Evolutionary conservation across 2,113 vertebrate genomes (phyloP).

Genomic region (Pseudolaguvia tuberculata): DNA sequence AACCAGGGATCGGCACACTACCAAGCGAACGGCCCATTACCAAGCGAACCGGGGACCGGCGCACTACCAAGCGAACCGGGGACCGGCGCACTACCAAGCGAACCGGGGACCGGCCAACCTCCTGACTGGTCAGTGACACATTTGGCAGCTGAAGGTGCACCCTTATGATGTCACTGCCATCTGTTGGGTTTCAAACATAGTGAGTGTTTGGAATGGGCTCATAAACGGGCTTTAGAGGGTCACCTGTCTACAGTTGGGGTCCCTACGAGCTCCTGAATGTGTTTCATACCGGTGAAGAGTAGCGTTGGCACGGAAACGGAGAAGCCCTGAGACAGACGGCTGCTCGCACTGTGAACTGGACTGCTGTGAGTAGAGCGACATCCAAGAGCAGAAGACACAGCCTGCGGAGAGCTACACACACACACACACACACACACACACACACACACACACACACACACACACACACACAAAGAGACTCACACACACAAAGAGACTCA

Average conservation of each 20-base stretch:
- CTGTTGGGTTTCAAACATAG: conserved; percentile 26
- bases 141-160: conserved; percentile 54
- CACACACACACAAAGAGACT: not conserved
- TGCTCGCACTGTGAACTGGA: conserved; percentile 95
- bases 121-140: conserved; percentile 22
- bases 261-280: conserved; percentile 50
- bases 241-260: conserved; percentile 74
- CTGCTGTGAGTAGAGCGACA: conserved; percentile 99
- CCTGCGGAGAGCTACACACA: conserved; percentile 63
- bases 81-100: not conserved
- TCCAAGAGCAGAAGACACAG: conserved; percentile 81
- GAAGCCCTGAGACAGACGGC: conserved; percentile 99
- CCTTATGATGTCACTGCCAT: conserved; percentile 38
- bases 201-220: conserved; percentile 23
- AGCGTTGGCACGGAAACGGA: conserved; percentile 99
- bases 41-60: no score
- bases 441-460: conserved; percentile 19
- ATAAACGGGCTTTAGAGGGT: conserved; percentile 1
- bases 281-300: conserved; percentile 98
- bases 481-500: no score
- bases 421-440: conserved; percentile 27
- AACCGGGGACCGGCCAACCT: not conserved
- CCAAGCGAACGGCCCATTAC: no score
- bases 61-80: no score
- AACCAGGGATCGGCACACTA: no score